Base-by-base conservation (phyloP, 2,113 vertebrate species). In the Osmerus mordax region DNA sequence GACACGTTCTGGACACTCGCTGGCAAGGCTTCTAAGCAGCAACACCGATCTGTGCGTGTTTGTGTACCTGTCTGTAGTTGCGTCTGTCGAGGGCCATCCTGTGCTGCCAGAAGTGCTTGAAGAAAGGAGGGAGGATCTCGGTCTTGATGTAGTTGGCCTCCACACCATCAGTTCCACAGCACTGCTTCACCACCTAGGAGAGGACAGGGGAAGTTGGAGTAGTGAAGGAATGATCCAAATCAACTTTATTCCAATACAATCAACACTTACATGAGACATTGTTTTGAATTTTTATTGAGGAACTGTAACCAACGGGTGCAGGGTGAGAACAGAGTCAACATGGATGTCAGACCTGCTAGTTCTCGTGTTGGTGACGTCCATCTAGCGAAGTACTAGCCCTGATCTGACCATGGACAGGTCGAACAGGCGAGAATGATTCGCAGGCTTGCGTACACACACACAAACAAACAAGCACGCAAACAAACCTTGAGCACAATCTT, bases 121-220 rank as follows among this genome's bases (percentile, higher is more conserved):
- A 99, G 91, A 99, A 99, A 0, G 97, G 97, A 0, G 97, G 97
- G 77, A 99, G 92, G 87, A 99, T 99, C 88, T 99, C 97, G 0
- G 97, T 99, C 89, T 99, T 99, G 70, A 99, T 99, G 87, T 99
- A 99, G 87, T 99, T 99, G 71, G 97, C 95, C 90, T 99, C 97
- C 51, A 99, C 97, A 91, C 97, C 97, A 84, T 99, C 97, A 0
- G 97, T 99, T 53, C 96, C 97, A 87, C 97, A 99, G 73, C 97
- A 99, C 83, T 99, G 97, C 84, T 99, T 99, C 79, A 99, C 97
- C 77, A 99, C 97, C 97, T 99, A 56, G 25, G 80, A 61, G 16
- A 23, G 23, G 7, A 60, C n/a, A 2, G 8, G 54, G 23, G 51
- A 14, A 32, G 11, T 15, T 19, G 14, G 5, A 15, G 9, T 1